Percentiles rank a stretch among this genome's conserved stretches.
Evolutionary conservation across 30 jellyfish, hydroid and myxozoan species (phyloP).

Genomic region (Nemopilema nomurai): DNA sequence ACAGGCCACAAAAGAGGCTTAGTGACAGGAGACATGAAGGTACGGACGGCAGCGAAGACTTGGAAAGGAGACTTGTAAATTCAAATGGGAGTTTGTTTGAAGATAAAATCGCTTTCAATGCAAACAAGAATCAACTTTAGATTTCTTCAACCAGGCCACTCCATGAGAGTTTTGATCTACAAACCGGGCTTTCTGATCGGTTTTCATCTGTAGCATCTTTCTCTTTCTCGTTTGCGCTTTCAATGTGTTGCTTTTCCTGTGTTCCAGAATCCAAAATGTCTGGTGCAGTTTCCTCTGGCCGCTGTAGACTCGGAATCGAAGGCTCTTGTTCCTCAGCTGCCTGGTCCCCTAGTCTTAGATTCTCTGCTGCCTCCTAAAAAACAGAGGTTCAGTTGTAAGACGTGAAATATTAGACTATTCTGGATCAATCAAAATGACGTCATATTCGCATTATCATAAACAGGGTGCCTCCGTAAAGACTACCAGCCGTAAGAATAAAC

Average conservation of each 20-base stretch:
- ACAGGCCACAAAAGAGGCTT: too few species aligned
- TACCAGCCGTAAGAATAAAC: too few species aligned
- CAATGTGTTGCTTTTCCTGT: neutral
- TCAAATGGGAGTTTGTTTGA: too few species aligned
- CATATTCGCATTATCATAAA: neutral
- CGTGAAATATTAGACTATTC: neutral
- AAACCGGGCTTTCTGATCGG: constrained; percentile 77
- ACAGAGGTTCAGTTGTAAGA: neutral
- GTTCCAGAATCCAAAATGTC: neutral
- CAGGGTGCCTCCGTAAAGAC: too few species aligned
- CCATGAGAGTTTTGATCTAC: neutral
- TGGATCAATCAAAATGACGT: neutral
- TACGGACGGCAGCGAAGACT: too few species aligned
- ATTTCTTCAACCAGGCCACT: too few species aligned
- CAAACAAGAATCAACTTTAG: too few species aligned
- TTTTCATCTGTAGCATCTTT: constrained; percentile 15
- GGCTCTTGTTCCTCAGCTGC: constrained; percentile 45
- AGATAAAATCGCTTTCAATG: too few species aligned
- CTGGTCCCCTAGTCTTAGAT: constrained; percentile 32
- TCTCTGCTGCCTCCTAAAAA: constrained; percentile 57
- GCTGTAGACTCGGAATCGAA: neutral
- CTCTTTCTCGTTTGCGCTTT: neutral
- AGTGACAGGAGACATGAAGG: too few species aligned
- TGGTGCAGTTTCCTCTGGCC: neutral
- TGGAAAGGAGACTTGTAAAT: too few species aligned